These are phyloP conservation scores for Dascillus cervinus DNA, from an alignment of 2,888 invertebrate species.

Conservation along the genomic window DNA sequence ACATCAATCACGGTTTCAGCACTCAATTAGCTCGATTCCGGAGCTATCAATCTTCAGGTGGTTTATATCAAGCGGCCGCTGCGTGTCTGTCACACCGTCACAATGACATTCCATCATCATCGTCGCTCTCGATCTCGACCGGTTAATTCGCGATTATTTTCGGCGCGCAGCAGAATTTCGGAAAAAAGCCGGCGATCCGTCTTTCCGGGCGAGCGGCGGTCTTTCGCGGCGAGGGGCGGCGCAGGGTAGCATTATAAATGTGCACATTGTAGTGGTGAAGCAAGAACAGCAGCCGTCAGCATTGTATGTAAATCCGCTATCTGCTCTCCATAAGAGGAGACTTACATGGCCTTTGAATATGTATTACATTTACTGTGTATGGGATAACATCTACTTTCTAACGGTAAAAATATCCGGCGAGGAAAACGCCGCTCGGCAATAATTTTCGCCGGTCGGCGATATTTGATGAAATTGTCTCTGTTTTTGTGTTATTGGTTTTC, in stretches of 20 bases:
- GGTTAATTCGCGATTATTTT: too few relatives aligned
- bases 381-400: conserved; percentile 16
- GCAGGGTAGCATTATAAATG: conserved; percentile 16
- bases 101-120: not conserved
- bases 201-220: too few relatives aligned
- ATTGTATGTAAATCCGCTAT: conserved; percentile 19
- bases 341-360: conserved; percentile 21
- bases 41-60: conserved; percentile 28
- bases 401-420: conserved; percentile 19
- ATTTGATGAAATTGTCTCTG: too few relatives aligned
- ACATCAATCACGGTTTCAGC: conserved; percentile 41
- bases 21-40: conserved; percentile 35
- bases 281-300: conserved; percentile 17
- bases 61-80: conserved; percentile 15
- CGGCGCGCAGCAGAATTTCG: too few relatives aligned
- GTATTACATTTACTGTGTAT: conserved; percentile 22
- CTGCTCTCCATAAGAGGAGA: conserved; percentile 18
- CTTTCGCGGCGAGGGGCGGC: too few relatives aligned
- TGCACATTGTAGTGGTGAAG: conserved; percentile 18
- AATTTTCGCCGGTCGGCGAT: too few relatives aligned
- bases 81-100: conserved; percentile 11
- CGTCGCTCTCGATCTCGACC: too few relatives aligned
- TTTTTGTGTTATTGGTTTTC: too few relatives aligned
- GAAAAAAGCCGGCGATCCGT: too few relatives aligned
- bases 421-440: too few relatives aligned